A percentile compares a stretch with the other conserved stretches of the same genome.
Conservation (phyloP, 2,113 vertebrate species). For the Leucosticte australis region DNA sequence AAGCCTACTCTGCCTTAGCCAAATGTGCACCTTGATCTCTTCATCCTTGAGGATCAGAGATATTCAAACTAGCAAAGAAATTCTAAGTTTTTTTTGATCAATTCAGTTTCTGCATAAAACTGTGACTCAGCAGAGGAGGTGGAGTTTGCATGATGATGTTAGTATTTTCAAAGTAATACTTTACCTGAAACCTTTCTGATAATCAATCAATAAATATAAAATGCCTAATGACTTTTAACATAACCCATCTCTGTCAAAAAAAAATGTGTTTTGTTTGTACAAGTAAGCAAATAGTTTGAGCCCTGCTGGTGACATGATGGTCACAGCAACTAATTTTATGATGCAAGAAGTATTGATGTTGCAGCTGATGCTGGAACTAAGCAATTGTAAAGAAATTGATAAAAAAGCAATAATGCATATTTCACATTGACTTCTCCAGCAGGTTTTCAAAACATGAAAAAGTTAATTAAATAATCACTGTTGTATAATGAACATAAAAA, state of each 20-base stretch:
- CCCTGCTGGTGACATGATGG: not conserved
- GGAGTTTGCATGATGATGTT: not conserved
- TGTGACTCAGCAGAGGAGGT: not conserved
- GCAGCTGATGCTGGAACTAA: not conserved
- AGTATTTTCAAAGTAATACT: not conserved
- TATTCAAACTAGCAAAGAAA: not conserved
- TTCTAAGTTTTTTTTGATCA: not conserved
- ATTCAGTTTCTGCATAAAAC: not conserved
- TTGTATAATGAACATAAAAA: not conserved
- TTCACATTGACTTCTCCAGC: not conserved
- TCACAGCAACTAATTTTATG: not conserved
- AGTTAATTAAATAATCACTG: not conserved
- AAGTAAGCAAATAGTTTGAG: not conserved
- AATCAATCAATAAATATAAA: not conserved
- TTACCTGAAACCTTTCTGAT: not conserved
- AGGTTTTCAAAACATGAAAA: not conserved
- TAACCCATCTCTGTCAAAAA: not conserved
- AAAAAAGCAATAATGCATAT: not conserved
- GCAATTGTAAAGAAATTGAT: not conserved
- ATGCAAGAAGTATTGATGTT: not conserved
- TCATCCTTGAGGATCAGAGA: not conserved
- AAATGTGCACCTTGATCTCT: not conserved
- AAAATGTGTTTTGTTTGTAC: not conserved
- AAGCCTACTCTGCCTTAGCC: not conserved
- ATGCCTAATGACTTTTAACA: not conserved